Evolutionary conservation across 2,888 invertebrate species (phyloP), one percentile per base, ranked within the genome.

Genomic region (Apotomis turbidana): DNA sequence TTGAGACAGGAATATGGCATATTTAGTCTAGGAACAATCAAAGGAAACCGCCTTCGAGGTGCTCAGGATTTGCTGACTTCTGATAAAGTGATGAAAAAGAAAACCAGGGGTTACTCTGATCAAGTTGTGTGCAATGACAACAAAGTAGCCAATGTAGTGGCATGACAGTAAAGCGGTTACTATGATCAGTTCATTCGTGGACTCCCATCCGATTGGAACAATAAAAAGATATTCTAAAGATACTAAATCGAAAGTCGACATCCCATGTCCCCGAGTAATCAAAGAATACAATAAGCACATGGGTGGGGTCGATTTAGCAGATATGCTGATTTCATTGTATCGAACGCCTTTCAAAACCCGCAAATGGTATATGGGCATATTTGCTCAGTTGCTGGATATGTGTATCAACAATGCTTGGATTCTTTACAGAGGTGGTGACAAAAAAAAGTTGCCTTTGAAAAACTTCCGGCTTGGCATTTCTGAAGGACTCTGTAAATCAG

Each of bases 201-300:
- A 15, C 15, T 15, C 15, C 15, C 15, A 15, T 27, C 27, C 55
- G 8, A 15, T 55, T 13, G 55, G 27, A 55, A 27, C 55, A 5
- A 55, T 55, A 4, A 71, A 68, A 58, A 70, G 79, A 58, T 78
- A 74, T 66, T 73, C 70, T 46, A 77, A 75, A 15, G 15, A 15
- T 15, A 15, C 15, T 15, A 15, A 15, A 15, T 15, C 15, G 15
- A 15, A 15, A 15, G 15, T 15, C 15, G 15, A 15, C 15, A 15
- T 15, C 15, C 15, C 1, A 15, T 15, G 15, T 15, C 15, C 15
- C 15, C 15, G 15, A 15, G 15, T 15, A 0, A 15, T 15, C 15
- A 15, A 15, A 15, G 15, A 15, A 15, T 15, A 15, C 15, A 15
- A 15, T 15, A 15, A 15, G 15, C 15, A 15, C 15, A 15, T 15